These are phyloP conservation scores for Tetanocera ferruginea DNA, from an alignment of 2,888 invertebrate species.

Conservation along the genomic window DNA sequence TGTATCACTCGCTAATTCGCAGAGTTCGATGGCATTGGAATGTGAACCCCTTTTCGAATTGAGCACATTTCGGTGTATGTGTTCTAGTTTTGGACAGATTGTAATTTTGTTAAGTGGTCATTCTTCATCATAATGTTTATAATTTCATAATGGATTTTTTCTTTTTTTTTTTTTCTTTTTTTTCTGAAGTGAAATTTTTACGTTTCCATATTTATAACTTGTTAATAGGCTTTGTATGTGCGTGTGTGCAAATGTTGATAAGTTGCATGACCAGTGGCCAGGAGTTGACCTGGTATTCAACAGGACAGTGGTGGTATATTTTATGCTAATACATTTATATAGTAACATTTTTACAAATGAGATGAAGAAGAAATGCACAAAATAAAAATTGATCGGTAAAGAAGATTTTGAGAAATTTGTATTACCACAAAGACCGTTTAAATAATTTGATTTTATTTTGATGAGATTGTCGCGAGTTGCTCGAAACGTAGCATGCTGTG, in stretches of 20 bases:
- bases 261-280: constrained; percentile 3
- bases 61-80: neutral
- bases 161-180: constrained; percentile 40
- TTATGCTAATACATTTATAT: neutral
- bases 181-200: constrained; percentile 35
- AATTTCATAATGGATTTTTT: constrained; percentile 62
- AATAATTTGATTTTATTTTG: too few species aligned
- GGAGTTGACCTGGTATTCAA: neutral
- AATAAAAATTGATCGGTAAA: too few species aligned
- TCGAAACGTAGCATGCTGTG: too few species aligned
- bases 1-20: constrained; percentile 39
- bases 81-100: constrained; percentile 53
- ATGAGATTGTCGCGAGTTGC: too few species aligned
- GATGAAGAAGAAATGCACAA: neutral
- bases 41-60: constrained; percentile 36
- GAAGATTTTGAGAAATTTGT: too few species aligned
- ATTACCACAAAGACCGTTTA: too few species aligned
- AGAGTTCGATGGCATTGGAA: constrained; percentile 23
- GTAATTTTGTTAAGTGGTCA: constrained; percentile 71
- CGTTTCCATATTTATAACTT: constrained; percentile 24
- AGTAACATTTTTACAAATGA: neutral
- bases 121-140: constrained; percentile 68
- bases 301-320: neutral
- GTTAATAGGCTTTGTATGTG: constrained; percentile 17
- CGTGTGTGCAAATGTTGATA: neutral